Conservation (phyloP, 1,140 invertebrate genomes). For the Elysia chlorotica region DNA sequence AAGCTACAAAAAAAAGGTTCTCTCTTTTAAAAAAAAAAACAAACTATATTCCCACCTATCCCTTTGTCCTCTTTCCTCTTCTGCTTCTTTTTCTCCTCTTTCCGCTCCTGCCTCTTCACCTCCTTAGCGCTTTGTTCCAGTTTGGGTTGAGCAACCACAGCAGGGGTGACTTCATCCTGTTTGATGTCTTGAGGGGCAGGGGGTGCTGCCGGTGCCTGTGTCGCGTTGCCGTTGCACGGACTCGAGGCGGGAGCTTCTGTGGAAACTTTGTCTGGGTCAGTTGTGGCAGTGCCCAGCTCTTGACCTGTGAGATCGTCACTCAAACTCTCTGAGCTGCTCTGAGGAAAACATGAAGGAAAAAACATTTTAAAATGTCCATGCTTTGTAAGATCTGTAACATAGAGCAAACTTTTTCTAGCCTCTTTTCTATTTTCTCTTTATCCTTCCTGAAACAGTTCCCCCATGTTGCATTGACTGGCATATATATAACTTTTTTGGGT, state of each 20-base stretch:
- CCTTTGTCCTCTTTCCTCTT: conserved; percentile 55
- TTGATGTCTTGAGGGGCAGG: too few relatives aligned
- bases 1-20: not conserved
- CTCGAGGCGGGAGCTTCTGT: not conserved
- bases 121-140: not conserved
- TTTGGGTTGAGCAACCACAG: not conserved
- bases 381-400: not conserved
- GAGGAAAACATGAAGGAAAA: not conserved
- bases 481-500: not conserved
- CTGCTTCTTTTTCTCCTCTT: conserved; percentile 32
- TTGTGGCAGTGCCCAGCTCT: not conserved
- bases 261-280: not conserved
- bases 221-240: not conserved
- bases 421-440: too few relatives aligned
- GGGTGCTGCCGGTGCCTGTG: not conserved
- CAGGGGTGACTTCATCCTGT: not conserved
- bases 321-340: conserved; percentile 16
- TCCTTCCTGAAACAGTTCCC: not conserved
- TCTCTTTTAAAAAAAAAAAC: not conserved
- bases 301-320: not conserved
- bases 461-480: not conserved
- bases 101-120: not conserved
- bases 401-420: not conserved
- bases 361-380: not conserved
- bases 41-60: conserved; percentile 37